Percentiles rank a stretch among this genome's conserved stretches.
Evolutionary conservation across 2,113 vertebrate genomes (phyloP).

Genomic region (Xenopus laevis): DNA sequence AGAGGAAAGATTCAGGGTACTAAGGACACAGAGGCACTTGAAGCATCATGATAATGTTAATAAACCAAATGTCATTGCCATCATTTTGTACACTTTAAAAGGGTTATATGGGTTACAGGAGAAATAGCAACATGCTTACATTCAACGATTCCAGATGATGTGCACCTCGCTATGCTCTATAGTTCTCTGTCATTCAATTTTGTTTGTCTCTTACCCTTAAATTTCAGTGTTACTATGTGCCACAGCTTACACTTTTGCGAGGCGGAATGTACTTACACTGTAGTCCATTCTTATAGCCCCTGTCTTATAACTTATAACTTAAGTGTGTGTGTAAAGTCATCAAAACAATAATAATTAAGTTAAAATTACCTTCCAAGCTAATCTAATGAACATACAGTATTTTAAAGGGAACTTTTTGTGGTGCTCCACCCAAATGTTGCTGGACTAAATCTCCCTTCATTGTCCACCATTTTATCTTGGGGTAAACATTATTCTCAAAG

Average conservation of each 20-base stretch:
- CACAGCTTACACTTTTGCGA: not conserved
- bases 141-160: constrained; percentile 4
- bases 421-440: no score
- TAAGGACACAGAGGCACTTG: constrained; percentile 25
- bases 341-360: no score
- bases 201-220: not conserved
- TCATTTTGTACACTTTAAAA: constrained; percentile 44
- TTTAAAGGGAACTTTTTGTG: no score
- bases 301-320: no score
- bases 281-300: not conserved
- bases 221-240: not conserved
- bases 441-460: no score
- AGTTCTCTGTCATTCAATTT: constrained; percentile 4
- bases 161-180: not conserved
- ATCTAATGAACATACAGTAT: no score
- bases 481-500: no score
- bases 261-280: not conserved
- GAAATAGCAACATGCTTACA: not conserved
- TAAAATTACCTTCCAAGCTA: no score
- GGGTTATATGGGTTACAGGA: constrained; percentile 33
- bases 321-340: no score
- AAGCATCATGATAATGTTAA: constrained; percentile 40
- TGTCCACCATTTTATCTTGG: no score
- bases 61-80: constrained; percentile 41
- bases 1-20: constrained; percentile 9